These are phyloP conservation scores for Bungarus multicinctus DNA, from an alignment of 2,113 vertebrate genomes.

Conservation along the genomic window DNA sequence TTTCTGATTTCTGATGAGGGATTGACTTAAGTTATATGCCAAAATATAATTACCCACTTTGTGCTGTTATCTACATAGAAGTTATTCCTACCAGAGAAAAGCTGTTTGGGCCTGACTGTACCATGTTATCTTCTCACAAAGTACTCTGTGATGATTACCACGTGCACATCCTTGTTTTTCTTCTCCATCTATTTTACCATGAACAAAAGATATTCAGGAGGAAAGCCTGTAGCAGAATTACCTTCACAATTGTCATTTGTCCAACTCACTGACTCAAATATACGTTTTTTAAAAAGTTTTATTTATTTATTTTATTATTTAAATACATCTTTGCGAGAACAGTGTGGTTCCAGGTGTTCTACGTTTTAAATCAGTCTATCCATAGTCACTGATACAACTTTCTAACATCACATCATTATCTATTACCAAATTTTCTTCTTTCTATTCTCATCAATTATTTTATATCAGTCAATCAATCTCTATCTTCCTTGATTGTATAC, in stretches of 20 bases:
- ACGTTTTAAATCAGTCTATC: too few relatives aligned
- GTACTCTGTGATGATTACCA: not conserved
- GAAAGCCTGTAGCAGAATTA: not conserved
- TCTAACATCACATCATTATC: too few relatives aligned
- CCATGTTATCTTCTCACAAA: not conserved
- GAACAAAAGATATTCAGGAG: constrained; percentile 6
- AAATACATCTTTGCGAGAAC: too few relatives aligned
- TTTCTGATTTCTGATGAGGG: not conserved
- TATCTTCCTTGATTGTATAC: too few relatives aligned
- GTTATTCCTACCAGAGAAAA: not conserved
- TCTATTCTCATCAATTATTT: too few relatives aligned
- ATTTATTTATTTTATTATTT: too few relatives aligned
- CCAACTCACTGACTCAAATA: not conserved
- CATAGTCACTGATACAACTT: too few relatives aligned
- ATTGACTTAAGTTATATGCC: not conserved
- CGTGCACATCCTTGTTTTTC: not conserved
- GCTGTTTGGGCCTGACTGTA: not conserved
- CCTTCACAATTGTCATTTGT: not conserved
- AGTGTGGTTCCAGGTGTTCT: too few relatives aligned
- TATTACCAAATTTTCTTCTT: too few relatives aligned
- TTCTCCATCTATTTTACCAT: not conserved
- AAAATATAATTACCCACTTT: not conserved
- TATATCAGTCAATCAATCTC: too few relatives aligned
- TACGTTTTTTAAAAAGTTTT: too few relatives aligned
- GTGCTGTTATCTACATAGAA: not conserved